Evolutionary conservation across 1,140 invertebrate species (phyloP).

Genomic region (Nebria ingens): DNA sequence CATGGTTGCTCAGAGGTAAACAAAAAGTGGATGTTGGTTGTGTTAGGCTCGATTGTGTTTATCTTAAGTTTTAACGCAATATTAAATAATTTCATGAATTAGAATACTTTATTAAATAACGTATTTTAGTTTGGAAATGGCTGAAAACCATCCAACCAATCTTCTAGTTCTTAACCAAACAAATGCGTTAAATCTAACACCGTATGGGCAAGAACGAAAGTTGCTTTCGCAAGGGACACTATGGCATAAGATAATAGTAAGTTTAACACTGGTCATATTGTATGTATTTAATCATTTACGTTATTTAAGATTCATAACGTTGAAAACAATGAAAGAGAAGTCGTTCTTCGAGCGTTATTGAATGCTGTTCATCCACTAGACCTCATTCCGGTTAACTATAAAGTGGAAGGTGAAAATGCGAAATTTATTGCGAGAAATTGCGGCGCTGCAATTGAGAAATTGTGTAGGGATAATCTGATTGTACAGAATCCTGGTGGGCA

Average conservation of each 20-base stretch:
- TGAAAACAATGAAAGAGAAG: conserved; percentile 31
- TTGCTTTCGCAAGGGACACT: conserved; percentile 18
- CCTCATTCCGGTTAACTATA: conserved; percentile 40
- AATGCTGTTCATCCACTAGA: conserved; percentile 37
- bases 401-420: conserved; percentile 28
- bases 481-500: conserved; percentile 32
- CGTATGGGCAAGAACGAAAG: conserved; percentile 15
- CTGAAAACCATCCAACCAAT: background rate
- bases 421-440: conserved; percentile 42
- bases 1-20: too few relatives aligned
- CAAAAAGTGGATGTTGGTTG: too few relatives aligned
- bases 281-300: conserved; percentile 2
- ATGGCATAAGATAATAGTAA: conserved; percentile 29
- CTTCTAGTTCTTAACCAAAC: background rate
- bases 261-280: conserved; percentile 14
- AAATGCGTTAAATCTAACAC: conserved; percentile 1
- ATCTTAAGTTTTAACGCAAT: too few relatives aligned
- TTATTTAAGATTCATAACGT: conserved; percentile 28
- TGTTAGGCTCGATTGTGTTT: too few relatives aligned
- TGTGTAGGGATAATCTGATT: conserved; percentile 38
- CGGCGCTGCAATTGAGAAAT: conserved; percentile 36
- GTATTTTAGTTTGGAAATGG: too few relatives aligned
- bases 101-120: too few relatives aligned
- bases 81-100: too few relatives aligned
- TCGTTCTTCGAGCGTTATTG: conserved; percentile 37